Percentiles rank a stretch among this genome's conserved stretches.
phyloP scores from a whole-genome alignment of 1,140 invertebrate genomes.

The Drosophila chauvacae region DNA sequence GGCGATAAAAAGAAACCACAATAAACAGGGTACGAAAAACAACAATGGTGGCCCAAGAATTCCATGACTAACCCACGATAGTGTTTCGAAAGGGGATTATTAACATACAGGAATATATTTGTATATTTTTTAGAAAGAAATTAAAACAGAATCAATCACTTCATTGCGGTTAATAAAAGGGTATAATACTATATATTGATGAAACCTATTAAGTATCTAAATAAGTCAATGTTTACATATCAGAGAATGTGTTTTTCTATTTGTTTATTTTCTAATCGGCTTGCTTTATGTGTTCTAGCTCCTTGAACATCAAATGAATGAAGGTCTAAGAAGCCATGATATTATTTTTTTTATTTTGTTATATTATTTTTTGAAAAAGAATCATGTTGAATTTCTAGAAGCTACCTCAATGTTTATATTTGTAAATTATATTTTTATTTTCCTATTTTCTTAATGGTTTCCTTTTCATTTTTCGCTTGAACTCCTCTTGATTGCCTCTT shows the following conservation, averaged over 20 bases:
- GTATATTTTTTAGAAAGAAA: slow-evolving; percentile 9
- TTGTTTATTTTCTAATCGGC: slow-evolving; percentile 5
- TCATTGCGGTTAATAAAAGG: too few species aligned
- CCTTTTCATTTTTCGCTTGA: not conserved
- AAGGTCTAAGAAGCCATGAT: not conserved
- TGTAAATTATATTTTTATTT: slow-evolving; percentile 1
- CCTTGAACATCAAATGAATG: slow-evolving; percentile 7
- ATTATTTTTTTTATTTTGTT: not conserved
- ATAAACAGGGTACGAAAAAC: slow-evolving; percentile 31
- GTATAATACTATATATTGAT: not conserved
- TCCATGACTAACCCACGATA: slow-evolving; percentile 57
- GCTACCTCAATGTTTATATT: slow-evolving; percentile 25
- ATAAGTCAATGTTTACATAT: slow-evolving; percentile 6
- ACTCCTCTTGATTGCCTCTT: not conserved
- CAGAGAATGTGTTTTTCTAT: not conserved
- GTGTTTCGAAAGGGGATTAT: not conserved
- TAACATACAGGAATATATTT: not conserved
- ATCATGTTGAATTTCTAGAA: not conserved
- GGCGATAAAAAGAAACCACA: slow-evolving; percentile 41
- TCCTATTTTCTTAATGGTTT: not conserved
- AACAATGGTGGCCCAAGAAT: slow-evolving; percentile 42
- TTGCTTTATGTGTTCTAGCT: not conserved
- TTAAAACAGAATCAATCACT: not conserved
- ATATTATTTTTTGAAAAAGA: not conserved
- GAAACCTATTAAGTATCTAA: not conserved